Evolutionary conservation across 1,140 invertebrate species (phyloP).

Genomic region (Brachionus sp.): DNA sequence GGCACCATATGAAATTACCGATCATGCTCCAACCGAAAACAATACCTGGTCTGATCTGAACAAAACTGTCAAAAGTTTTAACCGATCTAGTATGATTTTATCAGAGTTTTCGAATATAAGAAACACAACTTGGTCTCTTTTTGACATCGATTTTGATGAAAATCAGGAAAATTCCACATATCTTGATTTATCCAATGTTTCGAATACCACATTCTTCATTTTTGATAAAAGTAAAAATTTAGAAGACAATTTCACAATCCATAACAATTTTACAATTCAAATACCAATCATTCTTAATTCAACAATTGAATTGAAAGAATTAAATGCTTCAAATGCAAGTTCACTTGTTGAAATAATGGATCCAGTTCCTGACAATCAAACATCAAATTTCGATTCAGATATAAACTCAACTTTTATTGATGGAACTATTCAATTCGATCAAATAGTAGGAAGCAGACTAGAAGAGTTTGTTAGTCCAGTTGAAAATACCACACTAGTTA

Average conservation of each 20-base stretch:
- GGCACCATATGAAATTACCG: not conserved
- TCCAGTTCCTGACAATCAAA: not conserved
- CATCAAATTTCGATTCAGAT: not conserved
- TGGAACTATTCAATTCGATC: not conserved
- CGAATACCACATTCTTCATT: not conserved
- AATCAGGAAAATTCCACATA: not conserved
- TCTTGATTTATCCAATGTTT: not conserved
- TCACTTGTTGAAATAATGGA: not conserved
- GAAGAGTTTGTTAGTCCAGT: not conserved
- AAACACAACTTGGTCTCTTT: not conserved
- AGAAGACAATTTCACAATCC: not conserved
- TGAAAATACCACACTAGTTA: not conserved
- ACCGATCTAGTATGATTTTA: not conserved
- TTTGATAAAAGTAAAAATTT: not conserved
- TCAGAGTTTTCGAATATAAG: not conserved
- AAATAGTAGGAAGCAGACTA: not conserved
- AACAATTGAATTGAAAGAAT: not conserved
- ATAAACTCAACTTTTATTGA: not conserved
- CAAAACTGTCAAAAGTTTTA: not conserved
- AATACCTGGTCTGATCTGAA: not conserved
- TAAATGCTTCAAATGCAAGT: not conserved
- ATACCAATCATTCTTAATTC: not conserved
- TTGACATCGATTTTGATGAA: not conserved
- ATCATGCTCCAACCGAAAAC: not conserved
- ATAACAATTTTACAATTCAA: not conserved